A percentile compares a stretch with the other conserved stretches of the same genome.
Conservation (phyloP, 2,113 vertebrate species). For the Desmodus rotundus region DNA sequence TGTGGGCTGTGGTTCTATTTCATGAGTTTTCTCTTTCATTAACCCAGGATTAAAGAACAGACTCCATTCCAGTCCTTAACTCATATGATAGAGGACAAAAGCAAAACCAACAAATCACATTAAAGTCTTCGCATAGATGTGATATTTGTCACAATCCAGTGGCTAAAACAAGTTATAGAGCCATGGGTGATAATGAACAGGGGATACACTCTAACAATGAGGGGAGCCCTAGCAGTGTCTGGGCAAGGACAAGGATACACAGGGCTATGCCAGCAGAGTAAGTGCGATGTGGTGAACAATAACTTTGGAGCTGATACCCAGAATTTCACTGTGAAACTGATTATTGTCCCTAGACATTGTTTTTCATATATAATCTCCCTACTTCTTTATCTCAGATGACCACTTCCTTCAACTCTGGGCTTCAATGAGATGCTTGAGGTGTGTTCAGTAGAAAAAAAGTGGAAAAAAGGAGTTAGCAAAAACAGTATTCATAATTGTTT, state of each 20-base stretch:
- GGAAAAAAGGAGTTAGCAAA: not conserved
- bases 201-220: accelerated
- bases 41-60: not conserved
- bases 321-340: not conserved
- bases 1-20: not conserved
- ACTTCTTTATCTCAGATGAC: accelerated
- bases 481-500: not conserved
- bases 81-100: not conserved
- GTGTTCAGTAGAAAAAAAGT: not conserved
- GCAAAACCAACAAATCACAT: not conserved
- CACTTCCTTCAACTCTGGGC: not conserved
- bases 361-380: not conserved
- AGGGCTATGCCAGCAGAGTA: not conserved
- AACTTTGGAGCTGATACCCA: too few relatives aligned
- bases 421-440: too few relatives aligned
- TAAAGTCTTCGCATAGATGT: not conserved
- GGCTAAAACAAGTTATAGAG: not conserved
- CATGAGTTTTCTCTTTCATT: not conserved
- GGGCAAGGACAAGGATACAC: not conserved
- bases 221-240: accelerated
- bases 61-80: not conserved
- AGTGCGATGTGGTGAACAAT: too few relatives aligned
- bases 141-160: not conserved
- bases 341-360: too few relatives aligned
- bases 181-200: not conserved